Percentiles rank a stretch among this genome's conserved stretches.
phyloP scores from a whole-genome alignment of 2,888 invertebrate genomes.

The Melinaea menophilus region DNA sequence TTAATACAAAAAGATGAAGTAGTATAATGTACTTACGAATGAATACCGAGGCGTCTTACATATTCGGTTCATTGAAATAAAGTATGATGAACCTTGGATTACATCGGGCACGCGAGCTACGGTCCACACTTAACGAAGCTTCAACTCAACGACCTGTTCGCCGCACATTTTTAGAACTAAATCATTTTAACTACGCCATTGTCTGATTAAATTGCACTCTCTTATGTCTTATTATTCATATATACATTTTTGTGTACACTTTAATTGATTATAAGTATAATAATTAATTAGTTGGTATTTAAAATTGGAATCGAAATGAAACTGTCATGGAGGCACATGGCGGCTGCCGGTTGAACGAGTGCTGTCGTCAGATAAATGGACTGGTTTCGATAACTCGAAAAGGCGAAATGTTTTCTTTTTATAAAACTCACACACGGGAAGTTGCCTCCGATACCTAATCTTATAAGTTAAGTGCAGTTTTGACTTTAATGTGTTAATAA shows the following conservation, averaged over 20 bases:
- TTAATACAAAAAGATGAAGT: too few species aligned
- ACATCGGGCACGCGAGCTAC: slow-evolving; percentile 46
- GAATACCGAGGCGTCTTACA: slow-evolving; percentile 17
- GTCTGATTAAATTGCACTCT: slow-evolving; percentile 8
- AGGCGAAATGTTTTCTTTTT: slow-evolving; percentile 52
- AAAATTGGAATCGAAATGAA: slow-evolving; percentile 39
- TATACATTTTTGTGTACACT: too few species aligned
- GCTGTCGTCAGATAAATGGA: slow-evolving; percentile 63
- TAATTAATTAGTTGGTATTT: neutral
- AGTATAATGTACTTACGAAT: too few species aligned
- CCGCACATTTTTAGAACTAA: slow-evolving; percentile 39
- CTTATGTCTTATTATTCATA: too few species aligned
- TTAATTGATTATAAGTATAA: neutral
- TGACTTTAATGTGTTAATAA: slow-evolving; percentile 77
- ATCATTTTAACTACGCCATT: slow-evolving; percentile 3
- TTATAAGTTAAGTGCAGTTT: slow-evolving; percentile 72
- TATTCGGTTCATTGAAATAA: slow-evolving; percentile 58
- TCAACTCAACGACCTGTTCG: slow-evolving; percentile 44
- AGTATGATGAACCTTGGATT: slow-evolving; percentile 59
- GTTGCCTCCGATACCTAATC: slow-evolving; percentile 66
- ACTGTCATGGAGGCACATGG: slow-evolving; percentile 48
- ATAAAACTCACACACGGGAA: slow-evolving; percentile 64
- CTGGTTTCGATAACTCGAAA: slow-evolving; percentile 70
- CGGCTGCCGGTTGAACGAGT: slow-evolving; percentile 41
- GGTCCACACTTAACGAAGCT: slow-evolving; percentile 42